These are phyloP conservation scores for Ylistrum balloti DNA, from an alignment of 1,140 invertebrate genomes.

Conservation along the genomic window DNA sequence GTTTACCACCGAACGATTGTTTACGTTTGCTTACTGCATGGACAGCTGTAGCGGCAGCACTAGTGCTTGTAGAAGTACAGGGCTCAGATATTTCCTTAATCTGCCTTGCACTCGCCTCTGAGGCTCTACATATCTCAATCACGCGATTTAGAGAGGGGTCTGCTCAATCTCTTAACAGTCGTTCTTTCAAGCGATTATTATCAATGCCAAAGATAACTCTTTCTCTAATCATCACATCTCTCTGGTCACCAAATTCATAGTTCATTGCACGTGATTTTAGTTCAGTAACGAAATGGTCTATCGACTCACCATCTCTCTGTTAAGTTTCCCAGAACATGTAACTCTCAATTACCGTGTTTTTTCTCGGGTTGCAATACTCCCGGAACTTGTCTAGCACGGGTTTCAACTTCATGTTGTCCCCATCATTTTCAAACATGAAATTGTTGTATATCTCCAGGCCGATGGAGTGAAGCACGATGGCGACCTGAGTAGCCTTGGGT, in stretches of 20 bases:
- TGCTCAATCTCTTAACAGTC: constrained; percentile 10
- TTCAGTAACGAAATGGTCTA: constrained; percentile 45
- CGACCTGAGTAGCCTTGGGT: neutral
- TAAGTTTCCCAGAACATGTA: constrained; percentile 38
- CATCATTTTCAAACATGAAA: constrained; percentile 22
- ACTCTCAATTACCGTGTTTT: constrained; percentile 36
- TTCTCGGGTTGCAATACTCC: constrained; percentile 41
- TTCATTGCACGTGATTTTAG: neutral
- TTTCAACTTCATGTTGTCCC: neutral
- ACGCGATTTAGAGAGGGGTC: neutral
- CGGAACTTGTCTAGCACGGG: constrained; percentile 42
- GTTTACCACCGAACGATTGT: neutral
- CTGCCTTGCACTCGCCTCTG: neutral
- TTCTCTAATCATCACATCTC: neutral
- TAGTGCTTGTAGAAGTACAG: neutral
- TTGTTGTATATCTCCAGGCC: constrained; percentile 41
- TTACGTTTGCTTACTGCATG: neutral
- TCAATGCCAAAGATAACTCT: neutral
- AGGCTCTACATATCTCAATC: constrained; percentile 43
- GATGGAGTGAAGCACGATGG: constrained; percentile 32
- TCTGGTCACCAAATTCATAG: neutral
- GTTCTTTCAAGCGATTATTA: neutral
- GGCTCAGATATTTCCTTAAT: constrained; percentile 9
- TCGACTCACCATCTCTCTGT: constrained; percentile 44
- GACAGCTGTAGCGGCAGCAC: neutral